Conservation (phyloP, 2,797 vertebrate genomes). For the Schizothorax lantsangensis region DNA sequence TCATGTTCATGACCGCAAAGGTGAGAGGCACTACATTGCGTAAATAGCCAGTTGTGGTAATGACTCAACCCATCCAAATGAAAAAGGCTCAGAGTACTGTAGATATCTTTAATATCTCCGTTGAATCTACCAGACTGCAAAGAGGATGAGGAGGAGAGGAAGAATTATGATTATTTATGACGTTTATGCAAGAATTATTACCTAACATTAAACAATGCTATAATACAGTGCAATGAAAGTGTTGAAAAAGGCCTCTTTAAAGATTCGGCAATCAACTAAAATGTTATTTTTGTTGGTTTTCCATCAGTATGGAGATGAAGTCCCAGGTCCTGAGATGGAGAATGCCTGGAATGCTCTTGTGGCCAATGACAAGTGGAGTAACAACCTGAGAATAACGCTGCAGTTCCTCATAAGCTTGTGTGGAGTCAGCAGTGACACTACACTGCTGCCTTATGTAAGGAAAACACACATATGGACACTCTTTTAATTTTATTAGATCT, state of each 20-base stretch:
- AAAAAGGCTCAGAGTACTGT: neutral
- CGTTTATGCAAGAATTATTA: neutral
- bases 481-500: neutral
- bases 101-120: neutral
- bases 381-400: slow-evolving; percentile 92
- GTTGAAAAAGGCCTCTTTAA: neutral
- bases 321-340: slow-evolving; percentile 96
- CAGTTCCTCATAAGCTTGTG: slow-evolving; percentile 98
- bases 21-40: slow-evolving; percentile 66
- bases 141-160: neutral
- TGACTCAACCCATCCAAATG: neutral
- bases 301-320: slow-evolving; percentile 95
- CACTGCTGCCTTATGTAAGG: slow-evolving; percentile 93
- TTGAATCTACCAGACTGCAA: neutral
- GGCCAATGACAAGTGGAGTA: slow-evolving; percentile 97
- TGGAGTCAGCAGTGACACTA: slow-evolving; percentile 97
- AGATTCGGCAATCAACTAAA: neutral
- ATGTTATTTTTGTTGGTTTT: neutral
- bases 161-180: neutral
- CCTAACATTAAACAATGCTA: neutral
- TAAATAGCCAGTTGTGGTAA: neutral
- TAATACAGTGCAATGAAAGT: neutral
- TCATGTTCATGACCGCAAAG: slow-evolving; percentile 99
- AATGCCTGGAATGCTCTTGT: slow-evolving; percentile 98
- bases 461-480: neutral